These are phyloP conservation scores for Lycocerus yunnanus DNA, from an alignment of 2,888 invertebrate species.

Conservation along the genomic window DNA sequence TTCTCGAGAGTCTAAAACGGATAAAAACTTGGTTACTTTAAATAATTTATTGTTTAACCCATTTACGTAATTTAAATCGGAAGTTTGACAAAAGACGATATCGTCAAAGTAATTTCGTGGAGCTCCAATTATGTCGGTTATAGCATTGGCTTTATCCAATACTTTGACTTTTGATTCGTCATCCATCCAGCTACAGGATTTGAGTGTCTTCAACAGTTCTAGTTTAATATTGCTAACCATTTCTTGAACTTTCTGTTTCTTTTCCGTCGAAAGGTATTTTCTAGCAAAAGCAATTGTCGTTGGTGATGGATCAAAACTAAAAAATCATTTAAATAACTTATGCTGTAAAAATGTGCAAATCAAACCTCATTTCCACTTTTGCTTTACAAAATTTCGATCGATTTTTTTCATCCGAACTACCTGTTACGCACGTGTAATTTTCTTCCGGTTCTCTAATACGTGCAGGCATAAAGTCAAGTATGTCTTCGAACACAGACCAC, in stretches of 20 bases:
- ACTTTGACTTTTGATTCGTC: slow-evolving; percentile 33
- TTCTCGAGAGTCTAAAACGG: background rate
- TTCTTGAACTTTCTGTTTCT: slow-evolving; percentile 25
- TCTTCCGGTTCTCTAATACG: background rate
- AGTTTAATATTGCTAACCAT: slow-evolving; percentile 34
- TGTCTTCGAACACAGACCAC: slow-evolving; percentile 13
- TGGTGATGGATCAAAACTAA: slow-evolving; percentile 2
- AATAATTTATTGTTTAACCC: background rate
- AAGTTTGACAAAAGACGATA: slow-evolving; percentile 24
- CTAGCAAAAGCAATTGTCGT: slow-evolving; percentile 9
- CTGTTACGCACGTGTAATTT: slow-evolving; percentile 7
- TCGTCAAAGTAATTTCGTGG: slow-evolving; percentile 38
- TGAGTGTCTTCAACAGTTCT: slow-evolving; percentile 31
- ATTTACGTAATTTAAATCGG: background rate
- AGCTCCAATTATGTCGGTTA: slow-evolving; percentile 37
- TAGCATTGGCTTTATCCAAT: slow-evolving; percentile 32
- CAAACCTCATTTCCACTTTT: background rate
- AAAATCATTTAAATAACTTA: background rate
- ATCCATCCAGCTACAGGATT: slow-evolving; percentile 36
- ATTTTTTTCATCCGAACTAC: background rate
- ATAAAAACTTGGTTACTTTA: background rate
- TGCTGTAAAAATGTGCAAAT: background rate
- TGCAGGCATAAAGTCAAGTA: slow-evolving; percentile 1
- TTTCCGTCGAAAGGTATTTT: slow-evolving; percentile 20
- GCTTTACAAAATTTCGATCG: background rate